Evolutionary conservation across 2,888 invertebrate genomes (phyloP).

Genomic region (Melinopterus prodromus): DNA sequence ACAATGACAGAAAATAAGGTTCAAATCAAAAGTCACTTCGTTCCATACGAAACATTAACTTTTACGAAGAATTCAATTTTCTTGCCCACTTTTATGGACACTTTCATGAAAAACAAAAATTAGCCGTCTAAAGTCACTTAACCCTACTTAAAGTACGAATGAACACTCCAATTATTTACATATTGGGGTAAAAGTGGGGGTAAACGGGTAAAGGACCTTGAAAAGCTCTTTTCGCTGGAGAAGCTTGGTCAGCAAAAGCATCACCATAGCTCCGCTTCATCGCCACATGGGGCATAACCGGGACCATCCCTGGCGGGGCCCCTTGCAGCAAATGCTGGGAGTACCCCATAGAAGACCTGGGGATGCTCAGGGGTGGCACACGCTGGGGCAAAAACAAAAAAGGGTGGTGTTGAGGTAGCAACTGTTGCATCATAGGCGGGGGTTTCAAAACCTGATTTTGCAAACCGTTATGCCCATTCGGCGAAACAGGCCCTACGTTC

Average conservation of each 20-base stretch:
- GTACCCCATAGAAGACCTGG: conserved; percentile 47
- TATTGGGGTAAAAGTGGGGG: conserved; percentile 58
- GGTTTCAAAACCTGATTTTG: conserved; percentile 39
- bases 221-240: conserved; percentile 57
- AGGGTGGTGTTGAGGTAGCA: conserved; percentile 52
- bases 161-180: conserved; percentile 45
- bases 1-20: too few relatives aligned
- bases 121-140: too few relatives aligned
- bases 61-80: too few relatives aligned
- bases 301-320: conserved; percentile 49
- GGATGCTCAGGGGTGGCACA: conserved; percentile 45
- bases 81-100: too few relatives aligned
- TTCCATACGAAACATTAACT: too few relatives aligned
- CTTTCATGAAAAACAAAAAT: too few relatives aligned
- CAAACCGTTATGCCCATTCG: conserved; percentile 36
- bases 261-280: conserved; percentile 59
- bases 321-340: conserved; percentile 49
- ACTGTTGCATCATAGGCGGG: conserved; percentile 53
- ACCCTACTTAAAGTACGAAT: not conserved
- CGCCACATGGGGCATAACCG: conserved; percentile 54
- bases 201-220: conserved; percentile 54
- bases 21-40: too few relatives aligned
- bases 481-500: conserved; percentile 44
- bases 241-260: conserved; percentile 56
- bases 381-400: conserved; percentile 44